These are phyloP conservation scores for Drosophila ficusphila DNA, from an alignment of 1,140 invertebrate genomes.

Conservation along the genomic window DNA sequence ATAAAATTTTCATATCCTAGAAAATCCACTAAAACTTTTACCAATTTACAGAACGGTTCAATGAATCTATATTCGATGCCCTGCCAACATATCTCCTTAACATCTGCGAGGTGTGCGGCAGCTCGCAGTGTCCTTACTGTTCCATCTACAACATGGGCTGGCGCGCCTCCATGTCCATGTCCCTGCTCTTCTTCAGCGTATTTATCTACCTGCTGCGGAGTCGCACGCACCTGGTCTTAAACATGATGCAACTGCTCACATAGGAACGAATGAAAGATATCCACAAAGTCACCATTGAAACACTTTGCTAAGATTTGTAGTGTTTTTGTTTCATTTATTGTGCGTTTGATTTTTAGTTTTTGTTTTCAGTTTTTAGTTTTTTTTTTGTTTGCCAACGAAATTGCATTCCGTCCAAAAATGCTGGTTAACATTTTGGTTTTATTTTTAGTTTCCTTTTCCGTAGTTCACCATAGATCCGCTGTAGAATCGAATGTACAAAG, in stretches of 20 bases:
- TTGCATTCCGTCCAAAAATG: conserved; percentile 76
- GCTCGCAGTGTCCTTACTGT: conserved; percentile 98
- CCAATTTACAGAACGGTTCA: conserved; percentile 92
- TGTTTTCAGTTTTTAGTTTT: conserved; percentile 38
- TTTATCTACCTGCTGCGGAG: conserved; percentile 78
- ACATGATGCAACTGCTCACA: conserved; percentile 68
- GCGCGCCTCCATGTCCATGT: conserved; percentile 73
- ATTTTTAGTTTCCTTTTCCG: conserved; percentile 27
- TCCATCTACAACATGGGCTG: conserved; percentile 92
- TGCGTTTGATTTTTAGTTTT: conserved; percentile 41
- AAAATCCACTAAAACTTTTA: not conserved
- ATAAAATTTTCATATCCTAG: not conserved
- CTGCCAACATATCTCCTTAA: conserved; percentile 94
- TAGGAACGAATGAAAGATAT: conserved; percentile 35
- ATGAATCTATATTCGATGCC: conserved; percentile 96
- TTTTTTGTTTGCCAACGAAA: conserved; percentile 53
- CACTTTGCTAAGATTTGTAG: conserved; percentile 27
- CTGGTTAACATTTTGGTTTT: conserved; percentile 47
- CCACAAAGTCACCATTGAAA: conserved; percentile 7
- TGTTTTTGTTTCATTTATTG: conserved; percentile 42
- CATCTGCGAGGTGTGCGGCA: conserved; percentile 99
- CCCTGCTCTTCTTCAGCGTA: conserved; percentile 77
- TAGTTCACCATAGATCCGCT: conserved; percentile 11
- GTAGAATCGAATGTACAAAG: conserved; percentile 66
- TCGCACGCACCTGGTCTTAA: conserved; percentile 74